A percentile compares a stretch with the other conserved stretches of the same genome.
These are phyloP conservation scores for Formica aserva DNA, from an alignment of 2,888 invertebrate genomes.

Conservation along the genomic window DNA sequence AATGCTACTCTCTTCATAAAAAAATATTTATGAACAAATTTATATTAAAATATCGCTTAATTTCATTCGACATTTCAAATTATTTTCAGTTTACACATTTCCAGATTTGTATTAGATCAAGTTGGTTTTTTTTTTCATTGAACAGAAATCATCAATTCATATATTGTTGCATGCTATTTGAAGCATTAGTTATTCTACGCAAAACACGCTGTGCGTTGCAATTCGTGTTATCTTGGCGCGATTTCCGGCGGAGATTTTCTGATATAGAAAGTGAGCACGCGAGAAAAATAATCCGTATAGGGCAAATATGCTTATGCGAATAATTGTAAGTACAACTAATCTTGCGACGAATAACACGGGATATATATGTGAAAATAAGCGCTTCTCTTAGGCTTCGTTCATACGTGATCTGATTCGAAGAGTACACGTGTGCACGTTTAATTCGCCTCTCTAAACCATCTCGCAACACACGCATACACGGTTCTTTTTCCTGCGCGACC, in stretches of 20 bases:
- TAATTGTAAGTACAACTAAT: conserved; percentile 59
- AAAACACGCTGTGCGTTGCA: background rate
- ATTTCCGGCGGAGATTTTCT: conserved; percentile 7
- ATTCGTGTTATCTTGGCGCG: background rate
- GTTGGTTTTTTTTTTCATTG: background rate
- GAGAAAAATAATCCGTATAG: background rate
- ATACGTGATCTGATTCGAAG: conserved; percentile 44
- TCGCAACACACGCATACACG: conserved; percentile 31
- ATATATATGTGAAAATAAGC: conserved; percentile 68
- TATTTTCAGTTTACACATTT: background rate
- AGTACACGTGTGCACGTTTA: background rate
- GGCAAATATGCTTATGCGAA: conserved; percentile 46
- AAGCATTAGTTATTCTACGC: background rate
- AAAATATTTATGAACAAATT: background rate
- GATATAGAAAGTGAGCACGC: background rate
- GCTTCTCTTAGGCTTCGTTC: conserved; percentile 75
- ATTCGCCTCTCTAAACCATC: background rate
- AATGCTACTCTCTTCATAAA: background rate
- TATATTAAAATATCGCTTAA: background rate
- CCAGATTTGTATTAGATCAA: background rate
- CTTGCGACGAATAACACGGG: conserved; percentile 52
- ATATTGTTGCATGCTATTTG: background rate
- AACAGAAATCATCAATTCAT: background rate
- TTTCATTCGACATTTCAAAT: background rate
- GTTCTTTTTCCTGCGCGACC: conserved; percentile 18